Percentiles rank a stretch among this genome's conserved stretches.
Evolutionary conservation across 1,140 invertebrate genomes (phyloP).

Genomic region (Drosophila littoralis): DNA sequence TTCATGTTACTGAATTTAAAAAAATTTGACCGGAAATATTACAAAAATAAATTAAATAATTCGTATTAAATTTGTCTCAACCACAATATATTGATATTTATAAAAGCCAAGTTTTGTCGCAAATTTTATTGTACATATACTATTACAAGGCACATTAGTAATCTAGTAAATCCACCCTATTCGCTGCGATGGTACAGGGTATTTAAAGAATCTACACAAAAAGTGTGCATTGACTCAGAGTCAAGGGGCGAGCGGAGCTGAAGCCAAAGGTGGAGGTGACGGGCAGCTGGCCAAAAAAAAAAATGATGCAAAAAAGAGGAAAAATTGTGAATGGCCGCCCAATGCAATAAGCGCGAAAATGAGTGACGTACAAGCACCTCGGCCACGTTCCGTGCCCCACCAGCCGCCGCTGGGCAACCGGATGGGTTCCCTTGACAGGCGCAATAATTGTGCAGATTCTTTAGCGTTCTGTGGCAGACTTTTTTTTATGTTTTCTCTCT

Average conservation of each 20-base stretch:
- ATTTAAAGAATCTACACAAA: conserved; percentile 8
- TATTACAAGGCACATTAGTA: no score
- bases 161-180: no score
- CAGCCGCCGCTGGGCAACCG: background rate
- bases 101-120: no score
- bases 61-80: no score
- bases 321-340: conserved; percentile 27
- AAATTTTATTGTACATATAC: no score
- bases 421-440: conserved; percentile 47
- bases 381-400: background rate
- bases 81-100: no score
- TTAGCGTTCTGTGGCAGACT: conserved; percentile 15
- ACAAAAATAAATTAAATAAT: no score
- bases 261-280: background rate
- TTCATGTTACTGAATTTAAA: no score
- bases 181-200: background rate
- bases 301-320: background rate
- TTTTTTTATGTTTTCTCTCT: conserved; percentile 10
- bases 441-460: conserved; percentile 74
- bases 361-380: conserved; percentile 55
- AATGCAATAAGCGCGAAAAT: conserved; percentile 65
- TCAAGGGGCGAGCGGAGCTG: conserved; percentile 11
- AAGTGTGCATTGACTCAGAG: background rate
- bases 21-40: no score
- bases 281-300: conserved; percentile 50